phyloP scores from a whole-genome alignment of 2,797 vertebrate species.

The Takifugu rubripes region DNA sequence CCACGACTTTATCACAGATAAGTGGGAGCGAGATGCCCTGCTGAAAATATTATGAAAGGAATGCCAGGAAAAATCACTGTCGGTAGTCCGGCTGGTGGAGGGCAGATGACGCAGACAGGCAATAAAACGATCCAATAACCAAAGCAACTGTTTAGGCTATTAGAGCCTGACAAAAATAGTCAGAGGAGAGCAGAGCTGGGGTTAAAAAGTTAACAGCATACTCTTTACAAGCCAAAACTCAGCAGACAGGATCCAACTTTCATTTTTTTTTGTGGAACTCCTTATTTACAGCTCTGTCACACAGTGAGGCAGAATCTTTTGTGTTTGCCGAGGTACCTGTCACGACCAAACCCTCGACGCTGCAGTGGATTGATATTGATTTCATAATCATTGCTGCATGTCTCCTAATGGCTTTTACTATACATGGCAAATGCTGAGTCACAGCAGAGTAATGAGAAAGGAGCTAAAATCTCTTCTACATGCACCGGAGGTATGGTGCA shows the following conservation, averaged over 20 bases:
- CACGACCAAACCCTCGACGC: conserved; percentile 24
- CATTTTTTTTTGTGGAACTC: neutral
- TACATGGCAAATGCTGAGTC: conserved; percentile 22
- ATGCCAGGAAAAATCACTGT: no score
- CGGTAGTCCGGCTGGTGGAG: no score
- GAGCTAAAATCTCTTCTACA: conserved; percentile 55
- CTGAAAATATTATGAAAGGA: no score
- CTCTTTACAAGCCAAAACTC: neutral
- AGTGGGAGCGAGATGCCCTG: neutral
- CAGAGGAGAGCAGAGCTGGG: no score
- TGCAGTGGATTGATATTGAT: conserved; percentile 42
- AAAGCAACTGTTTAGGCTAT: no score
- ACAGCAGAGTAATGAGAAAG: conserved; percentile 39
- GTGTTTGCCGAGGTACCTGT: neutral
- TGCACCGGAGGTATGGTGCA: conserved; percentile 25
- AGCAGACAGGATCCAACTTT: neutral
- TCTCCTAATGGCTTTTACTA: conserved; percentile 43
- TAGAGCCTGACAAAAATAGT: no score
- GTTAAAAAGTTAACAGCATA: no score
- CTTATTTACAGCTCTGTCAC: neutral
- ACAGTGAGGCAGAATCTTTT: neutral
- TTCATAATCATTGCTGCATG: conserved; percentile 43
- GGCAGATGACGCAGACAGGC: no score
- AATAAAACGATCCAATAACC: no score
- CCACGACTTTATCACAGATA: neutral